Conservation (phyloP, 2,888 invertebrate species). For the Chymomyza fuscimana region DNA sequence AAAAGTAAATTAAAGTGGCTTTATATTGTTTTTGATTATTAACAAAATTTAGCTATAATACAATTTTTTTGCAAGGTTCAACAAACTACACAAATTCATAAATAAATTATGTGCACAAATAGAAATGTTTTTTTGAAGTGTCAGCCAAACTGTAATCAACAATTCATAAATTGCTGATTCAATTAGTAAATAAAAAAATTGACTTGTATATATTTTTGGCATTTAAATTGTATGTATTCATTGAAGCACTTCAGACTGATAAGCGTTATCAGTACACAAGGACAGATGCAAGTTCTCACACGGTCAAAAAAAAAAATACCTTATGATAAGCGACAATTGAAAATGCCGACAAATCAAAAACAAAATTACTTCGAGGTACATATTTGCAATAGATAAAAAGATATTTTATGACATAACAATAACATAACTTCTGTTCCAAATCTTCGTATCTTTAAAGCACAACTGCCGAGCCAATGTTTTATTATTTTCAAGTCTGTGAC, state of each 20-base stretch:
- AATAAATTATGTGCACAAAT: conserved; percentile 31
- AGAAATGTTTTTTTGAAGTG: conserved; percentile 26
- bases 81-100: conserved; percentile 4
- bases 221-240: not conserved
- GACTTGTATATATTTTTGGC: not conserved
- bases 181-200: not conserved
- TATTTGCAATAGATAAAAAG: not conserved
- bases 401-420: not conserved
- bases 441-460: too few relatives aligned
- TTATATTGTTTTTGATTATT: not conserved
- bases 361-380: not conserved
- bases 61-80: not conserved
- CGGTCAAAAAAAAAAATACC: not conserved
- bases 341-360: not conserved
- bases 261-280: not conserved
- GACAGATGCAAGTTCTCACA: not conserved
- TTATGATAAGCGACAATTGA: not conserved
- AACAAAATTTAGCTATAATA: not conserved
- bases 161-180: not conserved
- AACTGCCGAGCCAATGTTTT: too few relatives aligned
- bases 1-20: not conserved
- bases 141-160: not conserved
- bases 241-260: not conserved
- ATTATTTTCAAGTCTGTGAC: too few relatives aligned
- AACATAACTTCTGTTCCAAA: too few relatives aligned